Evolutionary conservation across 2,113 vertebrate genomes (phyloP), one percentile per base, ranked within the genome.

Genomic region (Ochotona princeps): DNA sequence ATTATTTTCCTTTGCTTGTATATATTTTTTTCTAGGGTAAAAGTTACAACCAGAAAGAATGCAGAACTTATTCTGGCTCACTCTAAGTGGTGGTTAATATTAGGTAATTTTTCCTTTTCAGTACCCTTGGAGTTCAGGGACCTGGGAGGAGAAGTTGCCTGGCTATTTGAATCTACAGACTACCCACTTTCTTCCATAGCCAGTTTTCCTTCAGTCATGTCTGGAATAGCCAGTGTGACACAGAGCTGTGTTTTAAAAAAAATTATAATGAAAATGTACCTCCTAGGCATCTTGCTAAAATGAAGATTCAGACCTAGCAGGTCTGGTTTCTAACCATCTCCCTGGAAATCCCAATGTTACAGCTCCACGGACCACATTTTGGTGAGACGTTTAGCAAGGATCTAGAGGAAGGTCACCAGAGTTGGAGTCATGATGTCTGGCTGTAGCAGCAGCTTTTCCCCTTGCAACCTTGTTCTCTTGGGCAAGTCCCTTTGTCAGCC

Each of bases 231-330:
- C 67, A 81, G n/a, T 14, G 11, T 65, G 51, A 47, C 44, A 65
- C 12, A 63, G 7, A 30, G 15, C 23, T 11, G 1, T 32, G 1
- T 1, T 9, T 18, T 4, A 44, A 44, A 44, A 44, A 44, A 3
- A 44, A 44, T 79, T 51, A 70, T 10, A 8, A 21, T 72, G 23
- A 14, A 8, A 35, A 28, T 60, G 78, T 82, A 28, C 69, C 66
- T 81, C 80, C 78, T 25, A 65, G 30, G 51, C 32, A 84, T 57
- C 5, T 15, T 47, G 66, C 75, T 78, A 93, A 87, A 90, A 83
- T 25, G 44, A 25, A 89, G 35, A 70, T 61, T 61, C 30, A 73
- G 70, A 51, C n/a, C 26, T 26, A 91, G 23, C 35, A n/a, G 14
- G 1, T 54, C 60, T 67, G 17, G 72, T 44, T 44, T 44, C 38